Conservation (phyloP, 2,888 invertebrate genomes). For the Bugulina stolonifera region DNA sequence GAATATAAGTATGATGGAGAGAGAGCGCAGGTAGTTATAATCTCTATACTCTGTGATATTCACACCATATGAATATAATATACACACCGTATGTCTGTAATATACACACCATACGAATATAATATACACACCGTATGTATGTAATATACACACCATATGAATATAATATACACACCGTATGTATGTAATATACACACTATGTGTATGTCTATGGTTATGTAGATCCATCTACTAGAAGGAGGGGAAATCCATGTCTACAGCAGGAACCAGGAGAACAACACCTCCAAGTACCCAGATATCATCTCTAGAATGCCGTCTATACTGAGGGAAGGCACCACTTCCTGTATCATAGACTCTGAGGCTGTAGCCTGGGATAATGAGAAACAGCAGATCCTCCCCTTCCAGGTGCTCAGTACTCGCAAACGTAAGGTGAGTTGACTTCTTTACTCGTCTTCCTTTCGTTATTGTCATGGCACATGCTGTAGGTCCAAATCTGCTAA, state of each 20-base stretch:
- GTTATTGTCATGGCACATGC: too few species aligned
- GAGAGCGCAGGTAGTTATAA: constrained; percentile 75
- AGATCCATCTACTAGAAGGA: constrained; percentile 69
- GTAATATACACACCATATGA: too few species aligned
- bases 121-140: too few species aligned
- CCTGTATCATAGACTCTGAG: constrained; percentile 90
- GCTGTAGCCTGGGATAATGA: constrained; percentile 91
- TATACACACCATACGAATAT: too few species aligned
- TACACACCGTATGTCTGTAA: too few species aligned
- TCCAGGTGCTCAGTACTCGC: constrained; percentile 88
- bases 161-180: too few species aligned
- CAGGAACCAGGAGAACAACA: constrained; percentile 90
- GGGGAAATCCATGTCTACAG: constrained; percentile 78
- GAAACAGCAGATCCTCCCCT: constrained; percentile 83
- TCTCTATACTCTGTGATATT: too few species aligned
- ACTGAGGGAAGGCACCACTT: constrained; percentile 58
- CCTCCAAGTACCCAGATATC: constrained; percentile 91
- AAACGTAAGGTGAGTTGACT: constrained; percentile 77
- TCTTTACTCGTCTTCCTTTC: too few species aligned
- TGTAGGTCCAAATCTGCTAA: too few species aligned
- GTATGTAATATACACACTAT: too few species aligned
- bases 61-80: too few species aligned
- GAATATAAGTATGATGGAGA: constrained; percentile 99
- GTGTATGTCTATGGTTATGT: too few species aligned
- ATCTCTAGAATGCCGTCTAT: constrained; percentile 62